These are phyloP conservation scores for Drosophila burlai DNA, from an alignment of 1,140 invertebrate species.

Conservation along the genomic window DNA sequence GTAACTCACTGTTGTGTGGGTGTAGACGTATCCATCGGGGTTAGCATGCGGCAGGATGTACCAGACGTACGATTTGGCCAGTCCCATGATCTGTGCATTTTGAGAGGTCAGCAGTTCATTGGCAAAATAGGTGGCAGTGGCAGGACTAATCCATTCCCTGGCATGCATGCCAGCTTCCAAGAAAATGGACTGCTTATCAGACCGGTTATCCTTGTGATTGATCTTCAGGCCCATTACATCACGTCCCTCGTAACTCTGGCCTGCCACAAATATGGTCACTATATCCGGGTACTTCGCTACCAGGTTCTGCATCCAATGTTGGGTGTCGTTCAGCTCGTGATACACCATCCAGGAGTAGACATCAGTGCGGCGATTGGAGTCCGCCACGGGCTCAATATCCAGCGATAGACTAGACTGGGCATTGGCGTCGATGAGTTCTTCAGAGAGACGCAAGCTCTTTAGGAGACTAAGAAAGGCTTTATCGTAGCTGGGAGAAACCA, in stretches of 20 bases:
- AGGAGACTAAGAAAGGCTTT: slow-evolving; percentile 29
- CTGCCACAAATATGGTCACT: slow-evolving; percentile 86
- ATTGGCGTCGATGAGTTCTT: slow-evolving; percentile 68
- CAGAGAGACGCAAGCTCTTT: slow-evolving; percentile 3
- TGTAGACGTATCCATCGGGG: slow-evolving; percentile 93
- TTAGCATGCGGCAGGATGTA: slow-evolving; percentile 90
- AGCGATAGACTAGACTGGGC: slow-evolving; percentile 81
- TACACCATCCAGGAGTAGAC: slow-evolving; percentile 84
- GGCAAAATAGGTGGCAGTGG: slow-evolving; percentile 89
- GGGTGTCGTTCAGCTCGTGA: slow-evolving; percentile 86
- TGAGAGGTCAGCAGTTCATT: slow-evolving; percentile 87
- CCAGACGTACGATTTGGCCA: slow-evolving; percentile 89
- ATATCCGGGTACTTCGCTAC: slow-evolving; percentile 84
- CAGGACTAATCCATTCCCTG: slow-evolving; percentile 92
- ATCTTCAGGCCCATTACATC: slow-evolving; percentile 88
- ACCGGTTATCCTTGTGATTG: slow-evolving; percentile 49
- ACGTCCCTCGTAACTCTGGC: slow-evolving; percentile 87
- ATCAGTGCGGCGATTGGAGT: slow-evolving; percentile 43
- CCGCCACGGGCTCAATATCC: slow-evolving; percentile 57
- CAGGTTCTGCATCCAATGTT: slow-evolving; percentile 85
- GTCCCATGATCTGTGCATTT: slow-evolving; percentile 80
- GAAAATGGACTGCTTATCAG: slow-evolving; percentile 84
- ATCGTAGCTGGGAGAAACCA: slow-evolving; percentile 58
- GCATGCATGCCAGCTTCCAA: slow-evolving; percentile 89
- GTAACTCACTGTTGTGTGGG: slow-evolving; percentile 85